phyloP scores from a whole-genome alignment of 2,888 invertebrate genomes.

The Amphimallon solstitiale region DNA sequence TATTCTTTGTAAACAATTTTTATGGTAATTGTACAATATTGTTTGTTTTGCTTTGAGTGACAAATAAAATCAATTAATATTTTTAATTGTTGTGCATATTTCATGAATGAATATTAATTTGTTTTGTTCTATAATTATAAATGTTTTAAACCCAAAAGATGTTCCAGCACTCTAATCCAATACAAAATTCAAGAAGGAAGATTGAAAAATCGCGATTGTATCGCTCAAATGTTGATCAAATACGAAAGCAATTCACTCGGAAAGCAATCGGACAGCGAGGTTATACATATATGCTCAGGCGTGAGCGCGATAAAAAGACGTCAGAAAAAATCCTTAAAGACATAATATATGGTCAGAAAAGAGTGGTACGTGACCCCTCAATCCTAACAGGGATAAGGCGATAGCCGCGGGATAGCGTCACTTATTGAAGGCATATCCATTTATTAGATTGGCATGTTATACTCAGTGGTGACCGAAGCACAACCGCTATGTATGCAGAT shows the following conservation, averaged over 20 bases:
- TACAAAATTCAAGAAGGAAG: too few species aligned
- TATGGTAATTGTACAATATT: too few species aligned
- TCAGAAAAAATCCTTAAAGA: constrained; percentile 32
- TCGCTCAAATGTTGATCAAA: constrained; percentile 5
- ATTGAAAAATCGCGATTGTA: constrained; percentile 11
- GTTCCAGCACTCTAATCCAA: too few species aligned
- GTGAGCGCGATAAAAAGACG: constrained; percentile 20
- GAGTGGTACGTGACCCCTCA: constrained; percentile 50
- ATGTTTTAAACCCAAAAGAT: too few species aligned
- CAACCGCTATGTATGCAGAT: too few species aligned
- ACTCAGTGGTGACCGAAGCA: constrained; percentile 42
- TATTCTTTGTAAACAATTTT: too few species aligned
- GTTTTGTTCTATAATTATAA: too few species aligned
- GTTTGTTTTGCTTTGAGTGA: too few species aligned
- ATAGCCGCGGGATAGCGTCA: constrained; percentile 48
- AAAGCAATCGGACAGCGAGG: constrained; percentile 8
- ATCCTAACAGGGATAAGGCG: constrained; percentile 48
- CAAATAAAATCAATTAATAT: too few species aligned
- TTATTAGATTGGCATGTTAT: constrained; percentile 45
- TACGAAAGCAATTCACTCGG: constrained; percentile 23
- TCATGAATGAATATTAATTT: too few species aligned
- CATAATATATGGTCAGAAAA: constrained; percentile 44
- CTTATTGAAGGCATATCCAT: constrained; percentile 47
- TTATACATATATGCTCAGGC: constrained; percentile 10
- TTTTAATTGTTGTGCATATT: too few species aligned